Evolutionary conservation across 2,888 invertebrate genomes (phyloP).

Genomic region (Ferrisia virgata): DNA sequence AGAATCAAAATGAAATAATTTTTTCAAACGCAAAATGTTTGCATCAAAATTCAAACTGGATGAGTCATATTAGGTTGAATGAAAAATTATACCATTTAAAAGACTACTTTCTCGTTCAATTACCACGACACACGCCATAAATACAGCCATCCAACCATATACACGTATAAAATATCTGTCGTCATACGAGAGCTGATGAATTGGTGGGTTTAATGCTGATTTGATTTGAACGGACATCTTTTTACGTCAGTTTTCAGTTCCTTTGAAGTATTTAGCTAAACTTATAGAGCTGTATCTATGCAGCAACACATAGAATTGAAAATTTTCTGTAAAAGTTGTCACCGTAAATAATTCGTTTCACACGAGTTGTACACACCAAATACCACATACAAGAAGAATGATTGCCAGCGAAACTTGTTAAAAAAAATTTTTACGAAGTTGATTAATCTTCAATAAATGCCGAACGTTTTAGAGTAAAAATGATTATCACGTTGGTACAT

Average conservation of each 20-base stretch:
- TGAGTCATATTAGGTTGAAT: too few relatives aligned
- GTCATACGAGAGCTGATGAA: background rate
- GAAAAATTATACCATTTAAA: too few relatives aligned
- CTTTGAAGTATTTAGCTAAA: background rate
- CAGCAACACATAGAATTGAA: background rate
- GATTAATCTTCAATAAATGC: too few relatives aligned
- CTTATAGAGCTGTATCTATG: too few relatives aligned
- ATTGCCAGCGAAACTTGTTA: background rate
- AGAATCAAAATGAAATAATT: too few relatives aligned
- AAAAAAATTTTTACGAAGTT: background rate
- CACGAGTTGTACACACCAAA: background rate
- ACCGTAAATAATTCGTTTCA: slow-evolving; percentile 2
- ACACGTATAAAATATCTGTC: too few relatives aligned
- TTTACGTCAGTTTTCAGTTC: background rate
- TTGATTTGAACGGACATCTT: background rate
- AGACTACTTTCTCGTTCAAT: background rate
- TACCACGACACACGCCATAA: background rate
- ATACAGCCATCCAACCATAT: too few relatives aligned
- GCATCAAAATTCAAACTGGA: too few relatives aligned
- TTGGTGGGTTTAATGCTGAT: background rate
- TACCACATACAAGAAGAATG: background rate
- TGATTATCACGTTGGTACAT: too few relatives aligned
- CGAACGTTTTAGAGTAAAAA: too few relatives aligned
- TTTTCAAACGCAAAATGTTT: too few relatives aligned
- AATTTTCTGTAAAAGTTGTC: background rate